These are phyloP conservation scores for Romanogobio albipinnatus DNA, from an alignment of 2,113 vertebrate species.

Conservation along the genomic window DNA sequence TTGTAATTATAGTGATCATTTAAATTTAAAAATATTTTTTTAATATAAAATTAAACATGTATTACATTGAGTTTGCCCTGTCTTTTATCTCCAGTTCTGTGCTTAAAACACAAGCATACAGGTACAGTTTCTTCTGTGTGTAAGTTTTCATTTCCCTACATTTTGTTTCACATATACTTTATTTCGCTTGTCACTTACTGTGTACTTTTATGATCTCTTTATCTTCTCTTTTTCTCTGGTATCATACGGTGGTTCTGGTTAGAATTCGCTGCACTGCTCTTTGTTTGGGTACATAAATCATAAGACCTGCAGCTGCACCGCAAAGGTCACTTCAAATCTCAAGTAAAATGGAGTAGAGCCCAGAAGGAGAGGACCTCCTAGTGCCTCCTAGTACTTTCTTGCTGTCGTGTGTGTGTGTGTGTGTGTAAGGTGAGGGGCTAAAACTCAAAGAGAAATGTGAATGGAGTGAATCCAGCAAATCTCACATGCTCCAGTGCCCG, in stretches of 20 bases:
- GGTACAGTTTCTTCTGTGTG: not conserved
- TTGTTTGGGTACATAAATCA: slow-evolving; percentile 63
- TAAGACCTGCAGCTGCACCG: slow-evolving; percentile 61
- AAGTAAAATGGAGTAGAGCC: slow-evolving; percentile 59
- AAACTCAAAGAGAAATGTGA: slow-evolving; percentile 51
- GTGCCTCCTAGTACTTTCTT: slow-evolving; percentile 29
- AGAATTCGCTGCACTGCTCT: slow-evolving; percentile 54
- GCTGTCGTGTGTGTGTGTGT: slow-evolving; percentile 2
- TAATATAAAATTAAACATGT: not conserved
- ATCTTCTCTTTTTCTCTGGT: slow-evolving; percentile 26
- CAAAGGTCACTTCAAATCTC: slow-evolving; percentile 62
- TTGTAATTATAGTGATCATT: too few relatives aligned
- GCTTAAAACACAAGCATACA: not conserved
- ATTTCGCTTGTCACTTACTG: not conserved
- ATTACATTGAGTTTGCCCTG: not conserved
- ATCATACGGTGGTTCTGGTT: slow-evolving; percentile 30
- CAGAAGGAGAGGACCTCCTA: slow-evolving; percentile 56
- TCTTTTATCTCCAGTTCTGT: not conserved
- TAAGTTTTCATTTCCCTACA: not conserved
- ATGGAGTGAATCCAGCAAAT: slow-evolving; percentile 45
- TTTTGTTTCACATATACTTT: not conserved
- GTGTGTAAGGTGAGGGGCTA: slow-evolving; percentile 29
- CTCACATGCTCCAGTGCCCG: slow-evolving; percentile 43
- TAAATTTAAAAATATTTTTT: too few relatives aligned
- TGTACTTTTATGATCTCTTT: not conserved